Conservation (phyloP, 2,113 vertebrate species). For the Reinhardtius hippoglossoides region DNA sequence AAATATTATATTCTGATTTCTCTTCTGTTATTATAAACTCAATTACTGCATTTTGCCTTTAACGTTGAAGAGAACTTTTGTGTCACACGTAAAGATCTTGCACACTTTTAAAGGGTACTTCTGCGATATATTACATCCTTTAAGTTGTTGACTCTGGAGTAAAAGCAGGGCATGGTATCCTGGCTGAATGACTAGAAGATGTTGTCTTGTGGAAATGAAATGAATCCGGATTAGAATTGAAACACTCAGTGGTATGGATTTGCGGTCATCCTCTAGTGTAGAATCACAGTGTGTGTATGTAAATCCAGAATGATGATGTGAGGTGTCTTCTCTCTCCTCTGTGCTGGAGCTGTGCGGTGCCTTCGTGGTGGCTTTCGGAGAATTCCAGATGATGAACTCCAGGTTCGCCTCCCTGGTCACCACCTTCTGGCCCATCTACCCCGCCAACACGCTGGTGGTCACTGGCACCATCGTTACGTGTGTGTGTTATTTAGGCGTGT, state of each 20-base stretch:
- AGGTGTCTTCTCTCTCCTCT: background rate
- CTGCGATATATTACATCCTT: too few species aligned
- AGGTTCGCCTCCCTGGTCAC: slow-evolving; percentile 74
- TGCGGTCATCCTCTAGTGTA: background rate
- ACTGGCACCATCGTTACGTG: slow-evolving; percentile 84
- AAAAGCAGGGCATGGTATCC: background rate
- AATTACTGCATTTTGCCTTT: too few species aligned
- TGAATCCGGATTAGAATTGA: background rate
- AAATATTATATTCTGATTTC: too few species aligned
- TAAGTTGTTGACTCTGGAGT: too few species aligned
- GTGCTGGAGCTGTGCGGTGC: slow-evolving; percentile 80
- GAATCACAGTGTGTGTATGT: too few species aligned
- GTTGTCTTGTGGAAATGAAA: background rate
- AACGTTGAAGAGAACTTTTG: too few species aligned
- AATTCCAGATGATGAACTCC: slow-evolving; percentile 78
- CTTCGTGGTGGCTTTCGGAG: slow-evolving; percentile 74
- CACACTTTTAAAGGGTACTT: background rate
- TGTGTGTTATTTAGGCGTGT: slow-evolving; percentile 85
- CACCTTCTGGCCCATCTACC: slow-evolving; percentile 78
- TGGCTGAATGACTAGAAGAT: background rate
- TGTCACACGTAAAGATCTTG: too few species aligned
- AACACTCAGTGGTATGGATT: background rate
- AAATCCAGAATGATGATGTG: background rate
- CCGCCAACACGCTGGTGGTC: slow-evolving; percentile 82
- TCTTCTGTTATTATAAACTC: too few species aligned